These are phyloP conservation scores for Sylvicapra grimmia DNA, from an alignment of 2,113 vertebrate species.

Conservation along the genomic window DNA sequence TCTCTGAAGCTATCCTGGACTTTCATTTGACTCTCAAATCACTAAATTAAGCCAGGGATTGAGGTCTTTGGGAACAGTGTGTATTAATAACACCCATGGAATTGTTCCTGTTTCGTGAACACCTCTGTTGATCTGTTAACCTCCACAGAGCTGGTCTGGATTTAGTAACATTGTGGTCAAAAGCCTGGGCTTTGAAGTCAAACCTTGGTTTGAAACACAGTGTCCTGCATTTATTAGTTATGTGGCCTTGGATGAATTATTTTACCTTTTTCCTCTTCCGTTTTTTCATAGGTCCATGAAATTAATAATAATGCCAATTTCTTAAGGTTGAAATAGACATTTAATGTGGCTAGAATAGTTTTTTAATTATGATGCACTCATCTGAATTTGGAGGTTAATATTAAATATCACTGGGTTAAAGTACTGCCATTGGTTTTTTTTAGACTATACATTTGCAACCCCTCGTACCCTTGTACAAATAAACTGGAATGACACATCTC, in stretches of 20 bases:
- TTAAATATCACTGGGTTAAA: conserved; percentile 6
- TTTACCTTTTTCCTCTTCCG: background rate
- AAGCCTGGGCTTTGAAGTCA: background rate
- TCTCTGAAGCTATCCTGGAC: background rate
- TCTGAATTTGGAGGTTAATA: background rate
- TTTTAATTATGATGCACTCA: background rate
- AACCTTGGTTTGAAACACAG: background rate
- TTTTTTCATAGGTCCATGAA: background rate
- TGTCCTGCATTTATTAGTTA: background rate
- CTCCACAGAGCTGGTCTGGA: background rate
- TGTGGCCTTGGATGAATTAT: background rate
- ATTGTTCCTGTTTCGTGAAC: background rate
- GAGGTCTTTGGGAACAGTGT: background rate
- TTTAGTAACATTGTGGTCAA: background rate
- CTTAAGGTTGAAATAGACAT: background rate
- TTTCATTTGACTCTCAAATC: background rate
- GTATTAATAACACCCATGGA: background rate
- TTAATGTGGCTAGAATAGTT: background rate
- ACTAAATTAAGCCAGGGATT: background rate
- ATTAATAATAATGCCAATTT: background rate
- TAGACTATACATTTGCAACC: background rate
- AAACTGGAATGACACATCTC: background rate
- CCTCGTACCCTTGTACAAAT: background rate
- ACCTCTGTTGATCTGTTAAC: background rate
- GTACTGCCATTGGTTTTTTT: background rate